These are phyloP conservation scores for Drosophila subobscura DNA, from an alignment of 1,140 invertebrate species.

Conservation along the genomic window DNA sequence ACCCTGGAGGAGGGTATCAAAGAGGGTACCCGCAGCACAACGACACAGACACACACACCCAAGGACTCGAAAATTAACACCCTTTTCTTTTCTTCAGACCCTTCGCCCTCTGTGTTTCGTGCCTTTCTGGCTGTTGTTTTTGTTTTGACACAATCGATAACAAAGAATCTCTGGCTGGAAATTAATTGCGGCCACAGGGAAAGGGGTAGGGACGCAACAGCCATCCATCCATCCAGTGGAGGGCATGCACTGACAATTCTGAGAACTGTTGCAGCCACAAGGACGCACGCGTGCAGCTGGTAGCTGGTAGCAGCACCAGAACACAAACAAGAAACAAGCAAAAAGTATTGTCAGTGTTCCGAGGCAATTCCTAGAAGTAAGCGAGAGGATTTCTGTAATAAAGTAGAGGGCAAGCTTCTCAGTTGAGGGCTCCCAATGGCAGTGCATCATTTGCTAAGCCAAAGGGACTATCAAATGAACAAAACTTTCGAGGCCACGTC, in stretches of 20 bases:
- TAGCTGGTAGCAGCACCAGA: conserved; percentile 5
- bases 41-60: no score
- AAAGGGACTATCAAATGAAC: no score
- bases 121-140: conserved; percentile 14
- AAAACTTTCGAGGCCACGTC: no score
- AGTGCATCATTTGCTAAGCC: no score
- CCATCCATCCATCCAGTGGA: conserved; percentile 17
- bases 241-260: conserved; percentile 20
- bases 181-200: conserved; percentile 53
- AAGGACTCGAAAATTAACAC: conserved; percentile 57
- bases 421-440: no score
- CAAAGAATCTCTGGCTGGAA: conserved; percentile 56
- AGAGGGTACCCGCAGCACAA: background rate
- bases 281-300: conserved; percentile 18
- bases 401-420: no score
- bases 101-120: no score
- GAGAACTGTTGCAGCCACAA: conserved; percentile 22
- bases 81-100: conserved; percentile 16
- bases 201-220: conserved; percentile 17
- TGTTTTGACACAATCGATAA: conserved; percentile 75
- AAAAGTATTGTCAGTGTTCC: background rate
- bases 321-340: background rate
- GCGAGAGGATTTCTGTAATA: no score
- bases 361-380: no score
- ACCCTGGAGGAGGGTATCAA: conserved; percentile 12